Base-by-base conservation (phyloP, 2,113 vertebrate species). In the Esox niger region DNA sequence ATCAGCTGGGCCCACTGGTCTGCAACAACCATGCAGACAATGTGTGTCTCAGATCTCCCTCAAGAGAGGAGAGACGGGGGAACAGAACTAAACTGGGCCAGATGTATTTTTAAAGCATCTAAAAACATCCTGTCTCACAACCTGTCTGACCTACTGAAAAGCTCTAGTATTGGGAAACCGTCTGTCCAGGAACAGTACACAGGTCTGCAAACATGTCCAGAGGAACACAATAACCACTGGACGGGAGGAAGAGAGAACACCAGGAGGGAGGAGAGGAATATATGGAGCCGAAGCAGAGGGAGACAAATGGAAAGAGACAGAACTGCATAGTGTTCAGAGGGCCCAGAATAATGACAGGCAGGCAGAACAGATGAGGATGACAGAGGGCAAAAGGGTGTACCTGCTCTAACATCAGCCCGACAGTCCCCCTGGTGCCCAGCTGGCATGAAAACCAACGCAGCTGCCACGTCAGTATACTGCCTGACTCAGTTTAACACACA, bases 171-270 rank as follows among this genome's bases (percentile, higher is more conserved):
- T 20, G 25, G 27, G 56, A 58, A 27, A 9, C 27, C 1, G 3
- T 13, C 56, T 58, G 10, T 25, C 25, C 26, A 30, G 13, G 27
- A 30, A 27, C 20, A 58, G 15, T 31, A 7, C 27, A 58, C 11
- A 2, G 15, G 1, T 13, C 13, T 56, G 13, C 27, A 56, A 29
- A 13, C 11, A 38, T 15, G 10, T 43, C 38, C 55, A 62, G 67
- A 65, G 30, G 66, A 58, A 70, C 58, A 35, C 75, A 77, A 81
- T 59, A 52, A 80, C 71, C 66, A 46, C 71, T 62, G 26, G 13
- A 43, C n/a, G 21, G 47, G 15, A 52, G 47, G 33, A 70, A 61
- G 32, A 71, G 63, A 57, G 33, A 27, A 43, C 11, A 43, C 15
- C 3, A 43, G 23, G 21, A 52, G 56, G 25, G 43, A 64, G 26